These are phyloP conservation scores for Holocentrus rufus DNA, from an alignment of 2,797 vertebrate genomes.

Conservation along the genomic window DNA sequence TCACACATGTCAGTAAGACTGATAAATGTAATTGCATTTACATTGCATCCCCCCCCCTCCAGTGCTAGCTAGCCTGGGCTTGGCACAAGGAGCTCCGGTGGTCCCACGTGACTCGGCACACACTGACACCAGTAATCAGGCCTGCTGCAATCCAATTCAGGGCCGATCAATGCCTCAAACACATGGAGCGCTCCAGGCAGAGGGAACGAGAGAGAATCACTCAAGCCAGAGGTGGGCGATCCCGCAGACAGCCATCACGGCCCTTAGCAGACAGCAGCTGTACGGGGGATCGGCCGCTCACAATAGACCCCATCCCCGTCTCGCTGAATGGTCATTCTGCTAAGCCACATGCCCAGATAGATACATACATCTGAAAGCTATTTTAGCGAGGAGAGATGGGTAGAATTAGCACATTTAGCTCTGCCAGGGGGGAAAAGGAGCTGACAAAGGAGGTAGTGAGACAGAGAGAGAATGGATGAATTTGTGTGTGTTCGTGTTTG, in stretches of 20 bases:
- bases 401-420: constrained; percentile 58
- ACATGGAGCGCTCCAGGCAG: constrained; percentile 63
- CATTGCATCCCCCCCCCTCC: background rate
- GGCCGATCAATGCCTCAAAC: constrained; percentile 79
- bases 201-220: constrained; percentile 65
- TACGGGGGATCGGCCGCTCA: constrained; percentile 41
- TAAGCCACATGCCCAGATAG: constrained; percentile 42
- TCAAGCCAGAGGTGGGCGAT: constrained; percentile 61
- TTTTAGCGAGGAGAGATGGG: constrained; percentile 56
- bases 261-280: constrained; percentile 53
- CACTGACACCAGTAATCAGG: constrained; percentile 81
- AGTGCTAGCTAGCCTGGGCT: constrained; percentile 28
- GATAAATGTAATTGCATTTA: constrained; percentile 68
- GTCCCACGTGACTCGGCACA: constrained; percentile 73
- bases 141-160: constrained; percentile 78
- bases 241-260: constrained; percentile 61
- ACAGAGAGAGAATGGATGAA: constrained; percentile 18
- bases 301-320: constrained; percentile 51
- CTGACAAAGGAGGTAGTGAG: constrained; percentile 37
- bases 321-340: constrained; percentile 62
- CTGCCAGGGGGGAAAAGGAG: constrained; percentile 19
- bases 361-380: constrained; percentile 59
- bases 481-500: background rate
- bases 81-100: constrained; percentile 60
- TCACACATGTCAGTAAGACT: constrained; percentile 63